A percentile compares a stretch with the other conserved stretches of the same genome.
Evolutionary conservation across 2,888 invertebrate genomes (phyloP).

Genomic region (Drosophila sordidula): DNA sequence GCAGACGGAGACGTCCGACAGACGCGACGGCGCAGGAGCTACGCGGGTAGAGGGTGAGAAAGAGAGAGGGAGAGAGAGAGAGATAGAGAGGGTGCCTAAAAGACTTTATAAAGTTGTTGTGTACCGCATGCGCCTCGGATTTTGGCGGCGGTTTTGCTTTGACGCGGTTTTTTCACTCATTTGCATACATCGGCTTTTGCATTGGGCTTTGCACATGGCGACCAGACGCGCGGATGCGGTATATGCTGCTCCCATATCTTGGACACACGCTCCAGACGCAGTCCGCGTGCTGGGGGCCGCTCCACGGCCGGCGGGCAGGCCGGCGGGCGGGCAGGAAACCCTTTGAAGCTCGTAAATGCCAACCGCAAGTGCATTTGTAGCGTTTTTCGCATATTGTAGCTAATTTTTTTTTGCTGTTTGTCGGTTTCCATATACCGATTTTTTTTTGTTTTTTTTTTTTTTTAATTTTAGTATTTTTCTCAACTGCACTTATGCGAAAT

Average conservation of each 20-base stretch:
- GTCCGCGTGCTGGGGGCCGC: constrained; percentile 12
- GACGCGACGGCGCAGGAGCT: constrained; percentile 4
- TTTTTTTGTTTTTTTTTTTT: constrained; percentile 19
- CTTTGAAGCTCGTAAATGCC: constrained; percentile 72
- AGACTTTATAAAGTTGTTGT: constrained; percentile 60
- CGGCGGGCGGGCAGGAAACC: constrained; percentile 38
- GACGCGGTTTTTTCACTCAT: constrained; percentile 78
- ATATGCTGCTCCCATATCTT: constrained; percentile 36
- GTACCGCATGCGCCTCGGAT: constrained; percentile 54
- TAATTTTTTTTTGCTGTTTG: constrained; percentile 73
- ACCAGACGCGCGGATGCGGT: constrained; percentile 55
- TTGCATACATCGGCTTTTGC: constrained; percentile 65
- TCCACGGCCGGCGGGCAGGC: not conserved
- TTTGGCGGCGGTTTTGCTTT: constrained; percentile 76
- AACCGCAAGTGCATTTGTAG: constrained; percentile 78
- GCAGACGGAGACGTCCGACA: constrained; percentile 35
- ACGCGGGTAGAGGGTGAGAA: not conserved
- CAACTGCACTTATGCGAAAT: constrained; percentile 70
- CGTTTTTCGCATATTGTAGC: constrained; percentile 80
- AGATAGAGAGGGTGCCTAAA: not conserved
- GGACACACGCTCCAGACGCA: constrained; percentile 71
- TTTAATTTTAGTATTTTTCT: constrained; percentile 23
- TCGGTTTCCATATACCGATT: constrained; percentile 64
- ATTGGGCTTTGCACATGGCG: constrained; percentile 56
- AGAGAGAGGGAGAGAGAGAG: not conserved